Conservation (phyloP, 2,888 invertebrate genomes). For the Lysandra bellargus region DNA sequence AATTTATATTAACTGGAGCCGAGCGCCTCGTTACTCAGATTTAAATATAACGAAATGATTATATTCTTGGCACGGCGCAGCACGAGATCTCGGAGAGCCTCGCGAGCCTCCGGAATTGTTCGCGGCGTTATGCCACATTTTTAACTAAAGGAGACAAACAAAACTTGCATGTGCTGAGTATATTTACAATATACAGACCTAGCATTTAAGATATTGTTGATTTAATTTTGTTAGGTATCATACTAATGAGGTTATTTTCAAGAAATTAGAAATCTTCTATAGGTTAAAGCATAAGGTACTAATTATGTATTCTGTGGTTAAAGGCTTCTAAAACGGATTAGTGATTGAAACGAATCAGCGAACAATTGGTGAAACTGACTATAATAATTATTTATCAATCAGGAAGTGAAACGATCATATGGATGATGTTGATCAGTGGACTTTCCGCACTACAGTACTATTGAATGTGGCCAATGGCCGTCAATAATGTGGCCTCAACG, state of each 20-base stretch:
- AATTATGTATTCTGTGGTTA: no score
- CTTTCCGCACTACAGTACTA: not conserved
- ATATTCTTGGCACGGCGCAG: not conserved
- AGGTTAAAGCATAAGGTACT: no score
- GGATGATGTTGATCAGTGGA: not conserved
- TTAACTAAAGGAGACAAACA: not conserved
- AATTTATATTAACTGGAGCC: not conserved
- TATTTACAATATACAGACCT: not conserved
- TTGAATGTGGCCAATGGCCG: not conserved
- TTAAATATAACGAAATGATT: constrained; percentile 19
- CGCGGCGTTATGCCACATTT: not conserved
- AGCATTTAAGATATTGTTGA: not conserved
- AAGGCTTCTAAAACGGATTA: no score
- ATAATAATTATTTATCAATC: no score
- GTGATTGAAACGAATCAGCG: no score
- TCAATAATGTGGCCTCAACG: not conserved
- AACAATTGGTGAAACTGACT: no score
- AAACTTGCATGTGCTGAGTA: not conserved
- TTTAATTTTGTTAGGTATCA: not conserved
- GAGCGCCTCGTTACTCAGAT: constrained; percentile 10
- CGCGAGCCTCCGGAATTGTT: not conserved
- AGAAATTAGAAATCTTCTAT: no score
- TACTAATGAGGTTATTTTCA: no score
- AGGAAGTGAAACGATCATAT: not conserved
- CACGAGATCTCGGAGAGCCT: not conserved